Percentiles rank a stretch among this genome's conserved stretches.
Conservation (phyloP, 1,140 invertebrate species). For the Drosophila neocordata region DNA sequence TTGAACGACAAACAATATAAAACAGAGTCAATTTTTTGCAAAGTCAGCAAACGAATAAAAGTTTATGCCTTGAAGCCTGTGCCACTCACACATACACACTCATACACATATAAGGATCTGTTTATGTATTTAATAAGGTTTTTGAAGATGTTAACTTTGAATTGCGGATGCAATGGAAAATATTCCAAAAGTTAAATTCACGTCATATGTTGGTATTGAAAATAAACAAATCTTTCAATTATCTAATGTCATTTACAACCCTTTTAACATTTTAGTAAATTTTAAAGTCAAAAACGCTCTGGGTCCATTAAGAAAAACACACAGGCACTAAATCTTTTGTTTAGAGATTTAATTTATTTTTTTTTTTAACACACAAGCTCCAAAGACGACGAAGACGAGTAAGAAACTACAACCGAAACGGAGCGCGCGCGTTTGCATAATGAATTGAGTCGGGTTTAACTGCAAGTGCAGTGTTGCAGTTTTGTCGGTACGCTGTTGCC, state of each 20-base stretch:
- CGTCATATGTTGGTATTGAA: background rate
- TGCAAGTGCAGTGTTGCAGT: slow-evolving; percentile 43
- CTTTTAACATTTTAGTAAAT: slow-evolving; percentile 26
- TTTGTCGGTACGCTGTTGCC: slow-evolving; percentile 18
- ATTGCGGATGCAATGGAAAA: background rate
- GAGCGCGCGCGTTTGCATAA: slow-evolving; percentile 81
- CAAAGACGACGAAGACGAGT: slow-evolving; percentile 26
- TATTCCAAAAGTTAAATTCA: background rate
- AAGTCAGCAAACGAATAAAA: slow-evolving; percentile 21
- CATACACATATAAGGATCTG: background rate
- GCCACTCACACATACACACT: background rate
- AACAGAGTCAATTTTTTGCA: slow-evolving; percentile 23
- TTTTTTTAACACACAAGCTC: slow-evolving; percentile 26
- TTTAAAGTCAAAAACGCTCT: slow-evolving; percentile 11
- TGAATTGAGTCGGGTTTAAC: slow-evolving; percentile 76
- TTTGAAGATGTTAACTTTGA: background rate
- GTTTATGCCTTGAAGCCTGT: background rate
- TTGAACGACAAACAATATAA: slow-evolving; percentile 15
- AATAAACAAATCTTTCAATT: slow-evolving; percentile 25
- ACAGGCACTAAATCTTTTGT: slow-evolving; percentile 25
- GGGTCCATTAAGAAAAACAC: slow-evolving; percentile 12
- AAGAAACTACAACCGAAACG: slow-evolving; percentile 77
- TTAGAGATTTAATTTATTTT: slow-evolving; percentile 34
- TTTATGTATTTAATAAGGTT: background rate
- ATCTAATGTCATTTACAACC: slow-evolving; percentile 48